Percentiles rank a stretch among this genome's conserved stretches.
phyloP scores from a whole-genome alignment of 2,113 vertebrate genomes.

The Boleophthalmus pectinirostris region DNA sequence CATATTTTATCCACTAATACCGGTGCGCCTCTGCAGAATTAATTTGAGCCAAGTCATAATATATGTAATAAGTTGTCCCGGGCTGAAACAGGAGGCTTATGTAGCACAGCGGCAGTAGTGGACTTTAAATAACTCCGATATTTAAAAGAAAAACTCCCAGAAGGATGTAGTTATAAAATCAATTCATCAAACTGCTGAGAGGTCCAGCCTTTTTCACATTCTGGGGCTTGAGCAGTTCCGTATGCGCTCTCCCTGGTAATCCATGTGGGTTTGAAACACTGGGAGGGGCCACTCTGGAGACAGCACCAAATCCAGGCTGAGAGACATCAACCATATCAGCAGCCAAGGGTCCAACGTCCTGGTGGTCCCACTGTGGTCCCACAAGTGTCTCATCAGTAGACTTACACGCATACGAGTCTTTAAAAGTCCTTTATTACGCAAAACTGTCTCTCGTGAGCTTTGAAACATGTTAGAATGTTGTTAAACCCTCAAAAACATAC shows the following conservation, averaged over 20 bases:
- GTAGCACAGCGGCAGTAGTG: background rate
- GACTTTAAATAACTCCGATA: conserved; percentile 45
- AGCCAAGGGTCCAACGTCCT: conserved; percentile 39
- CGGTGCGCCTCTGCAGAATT: conserved; percentile 59
- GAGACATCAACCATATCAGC: conserved; percentile 55
- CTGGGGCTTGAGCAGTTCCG: background rate
- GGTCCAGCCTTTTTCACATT: background rate
- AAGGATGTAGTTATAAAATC: conserved; percentile 1
- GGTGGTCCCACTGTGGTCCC: conserved; percentile 56
- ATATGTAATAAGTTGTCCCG: conserved; percentile 52
- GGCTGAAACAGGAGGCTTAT: conserved; percentile 38
- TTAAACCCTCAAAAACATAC: too few species aligned
- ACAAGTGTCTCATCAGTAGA: conserved; percentile 57
- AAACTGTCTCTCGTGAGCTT: background rate
- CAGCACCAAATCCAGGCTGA: conserved; percentile 31
- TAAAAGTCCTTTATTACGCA: background rate
- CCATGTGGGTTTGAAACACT: background rate
- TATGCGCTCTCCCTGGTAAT: background rate
- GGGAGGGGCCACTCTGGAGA: background rate
- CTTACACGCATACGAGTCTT: conserved; percentile 46
- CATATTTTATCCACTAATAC: conserved; percentile 63
- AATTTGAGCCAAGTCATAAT: conserved; percentile 65
- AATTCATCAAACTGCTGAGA: conserved; percentile 15
- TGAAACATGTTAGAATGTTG: background rate
- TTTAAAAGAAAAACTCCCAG: conserved; percentile 12